These are phyloP conservation scores for Orchesella cincta DNA, from an alignment of 1,140 invertebrate species.

Conservation along the genomic window DNA sequence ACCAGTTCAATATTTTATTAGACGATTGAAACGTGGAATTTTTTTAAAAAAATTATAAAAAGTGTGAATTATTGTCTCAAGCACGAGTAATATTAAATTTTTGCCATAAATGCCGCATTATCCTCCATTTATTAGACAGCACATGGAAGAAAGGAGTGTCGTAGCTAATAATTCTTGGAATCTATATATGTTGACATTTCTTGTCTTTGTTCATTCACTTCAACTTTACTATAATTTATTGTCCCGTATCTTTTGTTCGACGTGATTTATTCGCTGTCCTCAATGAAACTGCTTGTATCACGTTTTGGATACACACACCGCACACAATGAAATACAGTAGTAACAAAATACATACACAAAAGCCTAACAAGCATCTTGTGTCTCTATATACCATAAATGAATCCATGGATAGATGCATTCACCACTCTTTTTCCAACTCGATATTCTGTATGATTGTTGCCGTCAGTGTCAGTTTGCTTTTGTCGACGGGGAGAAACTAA, in stretches of 20 bases:
- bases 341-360: constrained; percentile 3
- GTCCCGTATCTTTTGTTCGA: constrained; percentile 24
- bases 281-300: constrained; percentile 11
- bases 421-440: no score
- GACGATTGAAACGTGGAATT: not conserved
- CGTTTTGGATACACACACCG: not conserved
- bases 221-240: constrained; percentile 26
- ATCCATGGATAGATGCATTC: no score
- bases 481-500: no score
- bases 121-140: no score
- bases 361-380: no score
- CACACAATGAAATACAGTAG: not conserved
- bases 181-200: constrained; percentile 2
- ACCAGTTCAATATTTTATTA: not conserved
- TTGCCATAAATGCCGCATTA: not conserved
- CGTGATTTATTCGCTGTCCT: constrained; percentile 27
- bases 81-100: no score
- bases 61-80: no score
- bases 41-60: no score
- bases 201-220: constrained; percentile 29
- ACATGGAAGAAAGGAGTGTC: no score
- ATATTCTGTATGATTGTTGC: no score
- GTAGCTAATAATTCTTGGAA: not conserved
- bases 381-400: no score
- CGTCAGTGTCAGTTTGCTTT: not conserved